These are phyloP conservation scores for Turritopsis dohrnii DNA, from an alignment of 30 jellyfish, hydroid and myxozoan species.

Conservation along the genomic window DNA sequence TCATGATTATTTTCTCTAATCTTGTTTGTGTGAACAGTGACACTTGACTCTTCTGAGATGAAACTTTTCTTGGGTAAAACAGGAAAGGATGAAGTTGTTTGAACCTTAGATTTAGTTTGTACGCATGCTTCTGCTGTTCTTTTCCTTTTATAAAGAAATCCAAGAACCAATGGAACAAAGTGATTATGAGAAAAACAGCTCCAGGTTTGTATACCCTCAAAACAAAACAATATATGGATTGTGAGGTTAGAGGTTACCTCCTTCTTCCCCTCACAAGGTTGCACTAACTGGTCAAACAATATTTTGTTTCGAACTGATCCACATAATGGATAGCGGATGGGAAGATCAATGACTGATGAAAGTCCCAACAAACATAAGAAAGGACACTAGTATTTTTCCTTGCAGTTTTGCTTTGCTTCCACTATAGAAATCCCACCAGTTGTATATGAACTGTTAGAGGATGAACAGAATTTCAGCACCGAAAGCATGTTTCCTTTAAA, in stretches of 20 bases:
- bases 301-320: not conserved
- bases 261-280: not conserved
- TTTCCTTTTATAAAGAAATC: not conserved
- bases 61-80: no score
- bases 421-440: not conserved
- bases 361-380: not conserved
- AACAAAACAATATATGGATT: not conserved
- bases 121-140: not conserved
- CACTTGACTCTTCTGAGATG: not conserved
- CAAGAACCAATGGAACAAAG: not conserved
- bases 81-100: conserved; percentile 2
- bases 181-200: not conserved
- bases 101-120: not conserved
- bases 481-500: not conserved
- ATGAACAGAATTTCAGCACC: not conserved
- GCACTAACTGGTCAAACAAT: not conserved
- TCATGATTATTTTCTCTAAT: no score
- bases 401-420: conserved; percentile 7
- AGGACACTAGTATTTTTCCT: not conserved
- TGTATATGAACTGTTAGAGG: not conserved
- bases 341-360: not conserved
- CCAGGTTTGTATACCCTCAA: not conserved
- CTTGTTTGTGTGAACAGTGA: not conserved
- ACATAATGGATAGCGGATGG: not conserved
- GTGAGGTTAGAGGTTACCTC: not conserved